These are phyloP conservation scores for Stegodyphus dumicola DNA, from an alignment of 1,140 invertebrate species.

Conservation along the genomic window DNA sequence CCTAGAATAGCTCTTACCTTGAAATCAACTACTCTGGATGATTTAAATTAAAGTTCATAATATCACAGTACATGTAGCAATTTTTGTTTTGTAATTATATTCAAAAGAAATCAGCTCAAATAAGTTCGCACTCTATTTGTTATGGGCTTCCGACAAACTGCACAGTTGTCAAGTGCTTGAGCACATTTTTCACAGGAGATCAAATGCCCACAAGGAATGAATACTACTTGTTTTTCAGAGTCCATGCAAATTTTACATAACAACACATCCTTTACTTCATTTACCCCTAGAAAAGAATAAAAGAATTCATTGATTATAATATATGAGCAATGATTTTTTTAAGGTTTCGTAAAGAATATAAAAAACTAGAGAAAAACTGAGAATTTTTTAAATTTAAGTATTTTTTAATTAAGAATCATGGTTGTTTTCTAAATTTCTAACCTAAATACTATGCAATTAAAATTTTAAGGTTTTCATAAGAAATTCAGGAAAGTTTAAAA, in stretches of 20 bases:
- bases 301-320: background rate
- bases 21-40: too few relatives aligned
- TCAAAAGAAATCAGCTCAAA: conserved; percentile 67
- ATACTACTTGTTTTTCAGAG: conserved; percentile 85
- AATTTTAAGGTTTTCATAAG: background rate
- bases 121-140: conserved; percentile 81
- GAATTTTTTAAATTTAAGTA: background rate
- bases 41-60: too few relatives aligned
- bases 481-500: too few relatives aligned
- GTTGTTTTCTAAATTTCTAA: background rate
- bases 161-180: conserved; percentile 80
- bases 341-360: background rate
- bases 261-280: background rate
- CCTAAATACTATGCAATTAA: background rate
- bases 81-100: background rate
- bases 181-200: conserved; percentile 87
- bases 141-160: conserved; percentile 82
- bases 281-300: background rate
- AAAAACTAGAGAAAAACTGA: background rate
- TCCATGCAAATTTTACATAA: conserved; percentile 94
- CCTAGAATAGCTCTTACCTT: too few relatives aligned
- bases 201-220: conserved; percentile 90
- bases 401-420: background rate
- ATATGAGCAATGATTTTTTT: background rate
- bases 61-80: too few relatives aligned